A percentile compares a stretch with the other conserved stretches of the same genome.
These are phyloP conservation scores for Cacatua alba DNA, from an alignment of 2,113 vertebrate species.

Conservation along the genomic window DNA sequence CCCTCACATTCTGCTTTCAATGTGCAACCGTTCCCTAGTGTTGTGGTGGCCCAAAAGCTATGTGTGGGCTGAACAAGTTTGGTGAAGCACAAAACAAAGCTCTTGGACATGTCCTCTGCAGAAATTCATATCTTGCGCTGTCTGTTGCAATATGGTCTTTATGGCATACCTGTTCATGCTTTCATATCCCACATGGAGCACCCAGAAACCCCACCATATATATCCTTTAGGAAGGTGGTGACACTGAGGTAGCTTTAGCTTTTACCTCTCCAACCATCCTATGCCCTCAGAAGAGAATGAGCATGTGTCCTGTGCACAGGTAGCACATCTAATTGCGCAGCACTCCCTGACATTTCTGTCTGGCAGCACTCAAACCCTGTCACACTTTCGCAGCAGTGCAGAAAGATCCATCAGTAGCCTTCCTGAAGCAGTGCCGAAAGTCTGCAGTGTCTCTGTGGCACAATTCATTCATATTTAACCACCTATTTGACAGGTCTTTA, in stretches of 20 bases:
- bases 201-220: neutral
- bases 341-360: neutral
- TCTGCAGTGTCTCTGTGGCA: neutral
- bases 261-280: neutral
- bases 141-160: neutral
- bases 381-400: neutral
- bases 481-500: neutral
- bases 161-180: rapidly evolving
- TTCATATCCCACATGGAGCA: rapidly evolving
- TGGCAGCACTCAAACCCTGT: neutral
- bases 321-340: neutral
- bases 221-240: neutral
- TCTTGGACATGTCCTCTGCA: neutral
- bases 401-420: neutral
- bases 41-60: neutral
- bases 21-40: rapidly evolving
- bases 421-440: neutral
- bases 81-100: neutral
- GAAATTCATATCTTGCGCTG: neutral
- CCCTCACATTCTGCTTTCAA: neutral
- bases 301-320: neutral
- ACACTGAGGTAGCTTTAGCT: neutral
- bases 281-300: neutral
- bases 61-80: neutral
- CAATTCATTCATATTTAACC: neutral